Conservation (phyloP, 2,113 vertebrate species). For the Colinus virginianus region DNA sequence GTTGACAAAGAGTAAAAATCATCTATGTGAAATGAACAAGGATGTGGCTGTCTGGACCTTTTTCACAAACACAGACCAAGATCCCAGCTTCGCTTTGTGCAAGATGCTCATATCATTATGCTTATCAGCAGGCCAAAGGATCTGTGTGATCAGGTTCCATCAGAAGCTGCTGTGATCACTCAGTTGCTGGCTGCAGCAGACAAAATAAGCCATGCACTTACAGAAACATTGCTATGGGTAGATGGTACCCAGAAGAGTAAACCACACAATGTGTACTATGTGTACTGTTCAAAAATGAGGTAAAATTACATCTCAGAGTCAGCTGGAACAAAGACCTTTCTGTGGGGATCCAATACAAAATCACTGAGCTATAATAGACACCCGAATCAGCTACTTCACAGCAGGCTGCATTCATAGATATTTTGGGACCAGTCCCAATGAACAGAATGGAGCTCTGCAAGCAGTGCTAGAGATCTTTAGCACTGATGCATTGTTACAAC, state of each 20-base stretch:
- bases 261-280: neutral
- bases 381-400: neutral
- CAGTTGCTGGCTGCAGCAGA: neutral
- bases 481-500: neutral
- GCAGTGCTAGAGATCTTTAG: neutral
- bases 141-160: neutral
- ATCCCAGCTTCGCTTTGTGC: neutral
- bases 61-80: neutral
- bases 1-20: neutral
- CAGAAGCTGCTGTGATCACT: neutral
- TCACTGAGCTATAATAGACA: neutral
- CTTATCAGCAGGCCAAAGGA: neutral
- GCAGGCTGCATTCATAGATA: neutral
- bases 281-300: neutral
- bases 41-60: neutral
- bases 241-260: fast-evolving
- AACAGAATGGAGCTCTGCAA: neutral
- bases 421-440: neutral
- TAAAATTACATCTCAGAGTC: neutral
- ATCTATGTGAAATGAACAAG: neutral
- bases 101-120: fast-evolving
- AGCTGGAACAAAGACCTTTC: neutral
- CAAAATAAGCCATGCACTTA: neutral
- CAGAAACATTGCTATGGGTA: neutral
- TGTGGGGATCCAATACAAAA: neutral